These are phyloP conservation scores for Aegithalos caudatus DNA, from an alignment of 2,113 vertebrate genomes.

Conservation along the genomic window DNA sequence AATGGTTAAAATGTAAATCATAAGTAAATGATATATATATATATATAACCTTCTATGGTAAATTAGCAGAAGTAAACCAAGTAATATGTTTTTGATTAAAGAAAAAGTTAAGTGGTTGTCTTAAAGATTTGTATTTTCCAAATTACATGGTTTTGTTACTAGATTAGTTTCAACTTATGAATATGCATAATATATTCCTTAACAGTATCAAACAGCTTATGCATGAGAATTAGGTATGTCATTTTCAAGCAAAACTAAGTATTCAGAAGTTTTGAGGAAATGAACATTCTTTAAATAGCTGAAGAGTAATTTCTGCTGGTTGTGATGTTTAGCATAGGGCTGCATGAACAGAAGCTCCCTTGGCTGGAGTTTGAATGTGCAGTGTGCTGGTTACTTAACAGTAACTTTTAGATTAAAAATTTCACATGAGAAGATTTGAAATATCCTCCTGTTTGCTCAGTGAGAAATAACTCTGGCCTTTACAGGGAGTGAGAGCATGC, in stretches of 20 bases:
- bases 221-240: slow-evolving; percentile 53
- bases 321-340: slow-evolving; percentile 6
- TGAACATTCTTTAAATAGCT: slow-evolving; percentile 38
- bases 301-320: slow-evolving; percentile 3
- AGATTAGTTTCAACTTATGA: slow-evolving; percentile 48
- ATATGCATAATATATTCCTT: slow-evolving; percentile 54
- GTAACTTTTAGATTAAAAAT: neutral
- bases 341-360: slow-evolving; percentile 13
- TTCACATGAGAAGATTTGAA: neutral
- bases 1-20: neutral
- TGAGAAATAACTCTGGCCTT: neutral
- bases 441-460: neutral
- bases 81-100: neutral
- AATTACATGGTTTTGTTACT: slow-evolving; percentile 43
- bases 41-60: neutral
- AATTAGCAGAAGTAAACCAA: neutral
- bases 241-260: neutral
- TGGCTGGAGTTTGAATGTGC: neutral
- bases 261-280: slow-evolving; percentile 33
- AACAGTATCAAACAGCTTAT: neutral
- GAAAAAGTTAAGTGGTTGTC: neutral
- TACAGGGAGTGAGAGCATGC: neutral
- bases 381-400: neutral
- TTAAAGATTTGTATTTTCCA: slow-evolving; percentile 41
- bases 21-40: neutral